Evolutionary conservation across 2,888 invertebrate species (phyloP).

Genomic region (Acrocyrtus sp.): DNA sequence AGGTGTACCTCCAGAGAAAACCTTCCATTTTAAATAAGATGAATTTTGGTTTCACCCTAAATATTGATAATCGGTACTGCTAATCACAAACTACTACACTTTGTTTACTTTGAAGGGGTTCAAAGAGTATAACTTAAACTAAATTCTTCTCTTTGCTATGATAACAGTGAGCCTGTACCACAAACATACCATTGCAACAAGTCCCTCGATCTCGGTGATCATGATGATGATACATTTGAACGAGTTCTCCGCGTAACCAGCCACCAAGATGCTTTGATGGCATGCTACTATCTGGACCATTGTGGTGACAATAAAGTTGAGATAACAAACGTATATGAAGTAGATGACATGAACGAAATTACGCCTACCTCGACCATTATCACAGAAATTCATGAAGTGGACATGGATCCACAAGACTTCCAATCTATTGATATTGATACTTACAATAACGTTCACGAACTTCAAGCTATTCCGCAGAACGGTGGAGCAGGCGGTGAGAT

Average conservation of each 20-base stretch:
- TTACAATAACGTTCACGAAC: slow-evolving; percentile 28
- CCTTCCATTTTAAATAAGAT: slow-evolving; percentile 69
- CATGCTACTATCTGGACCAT: slow-evolving; percentile 90
- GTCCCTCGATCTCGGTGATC: slow-evolving; percentile 57
- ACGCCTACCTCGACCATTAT: slow-evolving; percentile 35
- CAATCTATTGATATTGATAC: slow-evolving; percentile 30
- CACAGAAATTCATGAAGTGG: slow-evolving; percentile 54
- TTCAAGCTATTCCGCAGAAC: slow-evolving; percentile 27
- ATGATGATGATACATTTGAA: slow-evolving; percentile 70
- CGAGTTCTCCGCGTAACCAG: slow-evolving; percentile 76
- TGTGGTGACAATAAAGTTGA: slow-evolving; percentile 70
- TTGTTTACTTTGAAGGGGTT: background rate
- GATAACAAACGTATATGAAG: slow-evolving; percentile 54
- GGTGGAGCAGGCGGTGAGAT: slow-evolving; percentile 37
- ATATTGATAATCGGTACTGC: slow-evolving; percentile 71
- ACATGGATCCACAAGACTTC: slow-evolving; percentile 39
- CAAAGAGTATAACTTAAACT: background rate
- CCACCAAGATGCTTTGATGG: slow-evolving; percentile 88
- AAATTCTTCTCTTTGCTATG: background rate
- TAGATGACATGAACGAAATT: slow-evolving; percentile 42
- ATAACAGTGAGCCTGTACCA: slow-evolving; percentile 35
- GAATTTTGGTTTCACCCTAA: slow-evolving; percentile 73
- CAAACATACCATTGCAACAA: slow-evolving; percentile 33
- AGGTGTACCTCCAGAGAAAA: slow-evolving; percentile 60
- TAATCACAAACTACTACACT: background rate